phyloP scores from a whole-genome alignment of 2,888 invertebrate species.

The Himalopsyche anomala region DNA sequence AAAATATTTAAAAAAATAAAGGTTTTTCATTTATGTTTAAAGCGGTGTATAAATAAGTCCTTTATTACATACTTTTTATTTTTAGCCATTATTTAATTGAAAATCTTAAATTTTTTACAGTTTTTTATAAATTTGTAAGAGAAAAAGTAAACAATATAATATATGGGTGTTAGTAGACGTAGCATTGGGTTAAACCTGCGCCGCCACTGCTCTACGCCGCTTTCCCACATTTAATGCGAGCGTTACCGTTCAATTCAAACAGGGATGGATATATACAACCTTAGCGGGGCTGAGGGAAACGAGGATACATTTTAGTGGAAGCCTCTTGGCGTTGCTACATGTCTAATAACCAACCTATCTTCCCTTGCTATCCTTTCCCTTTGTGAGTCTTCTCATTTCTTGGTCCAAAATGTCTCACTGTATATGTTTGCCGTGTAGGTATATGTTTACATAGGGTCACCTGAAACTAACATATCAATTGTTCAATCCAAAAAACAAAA shows the following conservation, averaged over 20 bases:
- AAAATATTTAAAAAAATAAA: too few species aligned
- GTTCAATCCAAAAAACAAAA: too few species aligned
- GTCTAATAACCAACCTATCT: conserved; percentile 58
- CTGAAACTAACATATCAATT: background rate
- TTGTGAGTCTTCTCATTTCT: conserved; percentile 49
- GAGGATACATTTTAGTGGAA: conserved; percentile 20
- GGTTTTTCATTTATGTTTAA: too few species aligned
- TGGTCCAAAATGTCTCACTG: conserved; percentile 50
- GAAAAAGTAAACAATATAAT: too few species aligned
- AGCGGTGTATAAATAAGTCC: too few species aligned
- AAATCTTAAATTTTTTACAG: too few species aligned
- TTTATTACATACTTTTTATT: too few species aligned
- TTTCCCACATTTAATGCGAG: conserved; percentile 60
- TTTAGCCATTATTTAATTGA: too few species aligned
- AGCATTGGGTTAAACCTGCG: too few species aligned
- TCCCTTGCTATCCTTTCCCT: conserved; percentile 44
- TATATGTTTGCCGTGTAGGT: conserved; percentile 43
- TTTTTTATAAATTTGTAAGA: too few species aligned
- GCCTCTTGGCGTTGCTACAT: conserved; percentile 48
- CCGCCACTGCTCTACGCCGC: conserved; percentile 39
- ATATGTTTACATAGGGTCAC: conserved; percentile 24
- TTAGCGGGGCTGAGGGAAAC: background rate
- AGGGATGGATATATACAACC: conserved; percentile 52
- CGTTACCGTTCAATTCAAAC: conserved; percentile 61
- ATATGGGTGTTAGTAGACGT: too few species aligned